These are phyloP conservation scores for Plumapathes pennacea DNA, from an alignment of 92 coral and sea anemone species.

Conservation along the genomic window DNA sequence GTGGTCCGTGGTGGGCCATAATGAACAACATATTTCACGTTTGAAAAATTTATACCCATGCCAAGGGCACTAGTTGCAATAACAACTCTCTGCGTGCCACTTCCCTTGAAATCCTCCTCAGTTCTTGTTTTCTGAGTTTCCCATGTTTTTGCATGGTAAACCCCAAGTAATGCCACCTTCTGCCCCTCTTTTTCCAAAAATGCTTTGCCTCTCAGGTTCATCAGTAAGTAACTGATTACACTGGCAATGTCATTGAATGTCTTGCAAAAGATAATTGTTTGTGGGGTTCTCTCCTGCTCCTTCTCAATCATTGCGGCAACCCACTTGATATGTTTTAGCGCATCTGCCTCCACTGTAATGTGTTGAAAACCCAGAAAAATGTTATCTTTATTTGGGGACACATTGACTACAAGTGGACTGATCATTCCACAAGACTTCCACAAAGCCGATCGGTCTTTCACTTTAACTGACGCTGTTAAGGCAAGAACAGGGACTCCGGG, in stretches of 20 bases:
- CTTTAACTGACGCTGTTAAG: conserved; percentile 11
- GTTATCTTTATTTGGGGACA: conserved; percentile 22
- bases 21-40: conserved; percentile 19
- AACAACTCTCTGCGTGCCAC: conserved; percentile 27
- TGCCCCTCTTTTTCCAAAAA: conserved; percentile 20
- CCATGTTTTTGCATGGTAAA: conserved; percentile 30
- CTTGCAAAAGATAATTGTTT: conserved; percentile 17
- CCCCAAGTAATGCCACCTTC: conserved; percentile 9
- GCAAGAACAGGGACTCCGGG: conserved; percentile 15
- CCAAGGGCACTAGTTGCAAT: conserved; percentile 29
- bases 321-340: conserved; percentile 16
- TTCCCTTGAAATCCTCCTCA: conserved; percentile 4
- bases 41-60: conserved; percentile 27
- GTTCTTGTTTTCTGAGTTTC: conserved; percentile 2
- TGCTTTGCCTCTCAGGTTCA: conserved; percentile 13
- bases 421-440: conserved; percentile 22
- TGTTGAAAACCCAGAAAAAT: conserved; percentile 4
- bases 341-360: no score
- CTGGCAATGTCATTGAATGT: conserved; percentile 29
- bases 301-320: conserved; percentile 8
- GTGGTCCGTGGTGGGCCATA: conserved; percentile 30
- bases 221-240: conserved; percentile 16
- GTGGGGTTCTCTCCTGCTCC: conserved; percentile 10
- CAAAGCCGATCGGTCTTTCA: conserved; percentile 13
- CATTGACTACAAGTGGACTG: conserved; percentile 8